Conservation (phyloP, 2,888 invertebrate species). For the Hololepta plana region DNA sequence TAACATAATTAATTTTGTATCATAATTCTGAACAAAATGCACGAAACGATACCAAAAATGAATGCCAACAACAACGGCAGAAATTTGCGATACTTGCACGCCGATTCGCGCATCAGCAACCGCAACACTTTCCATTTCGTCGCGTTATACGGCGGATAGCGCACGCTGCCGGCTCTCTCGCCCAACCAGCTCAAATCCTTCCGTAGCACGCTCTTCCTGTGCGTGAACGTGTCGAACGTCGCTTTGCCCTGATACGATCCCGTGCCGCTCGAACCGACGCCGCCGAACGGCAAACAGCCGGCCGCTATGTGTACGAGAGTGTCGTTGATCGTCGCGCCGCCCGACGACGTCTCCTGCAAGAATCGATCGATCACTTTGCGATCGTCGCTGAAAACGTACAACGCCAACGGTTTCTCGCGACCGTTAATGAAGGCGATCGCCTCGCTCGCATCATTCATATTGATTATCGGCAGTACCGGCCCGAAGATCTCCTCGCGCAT, state of each 20-base stretch:
- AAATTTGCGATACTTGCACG: too few relatives aligned
- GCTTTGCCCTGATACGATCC: slow-evolving; percentile 84
- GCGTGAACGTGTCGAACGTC: slow-evolving; percentile 85
- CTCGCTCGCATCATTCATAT: slow-evolving; percentile 65
- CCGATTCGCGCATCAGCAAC: too few relatives aligned
- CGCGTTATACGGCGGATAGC: slow-evolving; percentile 82
- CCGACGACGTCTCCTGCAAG: slow-evolving; percentile 55
- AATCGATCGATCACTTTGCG: slow-evolving; percentile 39
- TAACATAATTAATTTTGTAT: too few relatives aligned
- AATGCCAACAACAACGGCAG: too few relatives aligned
- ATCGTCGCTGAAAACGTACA: slow-evolving; percentile 69
- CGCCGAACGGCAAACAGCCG: slow-evolving; percentile 90
- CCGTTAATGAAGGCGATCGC: slow-evolving; percentile 81
- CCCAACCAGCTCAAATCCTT: slow-evolving; percentile 48
- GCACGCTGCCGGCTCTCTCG: slow-evolving; percentile 46
- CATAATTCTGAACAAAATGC: too few relatives aligned
- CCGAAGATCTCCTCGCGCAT: slow-evolving; percentile 96
- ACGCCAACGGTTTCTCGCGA: slow-evolving; percentile 76
- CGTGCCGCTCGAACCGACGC: slow-evolving; percentile 88
- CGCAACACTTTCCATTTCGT: too few relatives aligned
- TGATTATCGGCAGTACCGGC: slow-evolving; percentile 82
- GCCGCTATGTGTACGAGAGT: slow-evolving; percentile 69
- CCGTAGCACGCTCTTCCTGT: slow-evolving; percentile 66
- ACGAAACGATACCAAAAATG: too few relatives aligned
- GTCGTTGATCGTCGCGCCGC: slow-evolving; percentile 73